Evolutionary conservation across 2,113 vertebrate genomes (phyloP), one percentile per base, ranked within the genome.

Genomic region (Leptobrachium leishanense): DNA sequence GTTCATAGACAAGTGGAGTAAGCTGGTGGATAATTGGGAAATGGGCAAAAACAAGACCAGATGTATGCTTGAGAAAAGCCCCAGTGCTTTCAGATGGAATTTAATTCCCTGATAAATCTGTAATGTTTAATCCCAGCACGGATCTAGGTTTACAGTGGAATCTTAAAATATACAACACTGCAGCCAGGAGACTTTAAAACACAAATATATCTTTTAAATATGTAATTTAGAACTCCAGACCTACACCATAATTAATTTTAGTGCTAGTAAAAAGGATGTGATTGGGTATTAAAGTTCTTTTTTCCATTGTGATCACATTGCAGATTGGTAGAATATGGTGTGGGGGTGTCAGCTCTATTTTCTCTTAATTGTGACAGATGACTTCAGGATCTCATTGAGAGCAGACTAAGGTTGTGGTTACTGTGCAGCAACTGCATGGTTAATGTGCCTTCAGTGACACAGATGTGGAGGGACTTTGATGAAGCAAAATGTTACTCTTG

Each of bases 71-170:
- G 66, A 20, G 15, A 31, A 66, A 66, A 72, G 69, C 53, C 70
- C 10, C 41, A 43, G 39, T 66, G 70, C 41, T 72, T 15, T 64
- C 59, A 66, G 76, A 72, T 64, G 70, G 70, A 79, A 72, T 67
- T 79, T 72, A 80, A 80, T 73, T 74, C 77, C 71, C 42, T 59
- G 63, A 3, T 80, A 80, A 71, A 80, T 80, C 77, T 80, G 77
- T 68, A 69, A 46, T 62, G 77, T 71, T 15, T 80, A 80, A 80
- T 74, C 71, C 77, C 71, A 68, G 71, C 72, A 80, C 74, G 70
- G 41, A 41, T 67, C 50, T 67, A 71, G 62, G 72, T n/a, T 65
- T 42, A 44, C 50, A 67, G 77, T 43, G 40, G 59, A 10, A 2
- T 53, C 43, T 69, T 62, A 6, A 43, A 59, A 41, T 31, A 6